phyloP scores from a whole-genome alignment of 2,888 invertebrate species.

The Polietes domitor region DNA sequence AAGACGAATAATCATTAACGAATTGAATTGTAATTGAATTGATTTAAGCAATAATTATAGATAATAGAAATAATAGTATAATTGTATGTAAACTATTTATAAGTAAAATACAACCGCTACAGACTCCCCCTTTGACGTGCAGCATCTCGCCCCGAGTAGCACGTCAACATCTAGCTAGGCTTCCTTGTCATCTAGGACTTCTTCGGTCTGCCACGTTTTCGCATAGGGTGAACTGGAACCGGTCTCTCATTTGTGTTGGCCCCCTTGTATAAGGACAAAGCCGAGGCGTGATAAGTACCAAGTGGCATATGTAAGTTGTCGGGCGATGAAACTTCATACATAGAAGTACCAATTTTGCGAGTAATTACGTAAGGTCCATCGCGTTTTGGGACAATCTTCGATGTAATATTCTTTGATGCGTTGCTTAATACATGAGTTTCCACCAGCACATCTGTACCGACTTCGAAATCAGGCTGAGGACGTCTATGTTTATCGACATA shows the following conservation, averaged over 20 bases:
- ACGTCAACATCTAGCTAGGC: constrained; percentile 25
- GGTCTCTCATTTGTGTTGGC: constrained; percentile 37
- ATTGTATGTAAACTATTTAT: too few relatives aligned
- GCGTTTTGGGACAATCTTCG: constrained; percentile 72
- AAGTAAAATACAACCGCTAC: too few relatives aligned
- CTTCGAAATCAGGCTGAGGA: constrained; percentile 60
- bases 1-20: too few relatives aligned
- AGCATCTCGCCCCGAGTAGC: constrained; percentile 19
- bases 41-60: too few relatives aligned
- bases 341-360: constrained; percentile 66
- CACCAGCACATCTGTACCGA: constrained; percentile 70
- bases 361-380: constrained; percentile 74
- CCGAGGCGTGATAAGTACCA: constrained; percentile 54
- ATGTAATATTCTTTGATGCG: constrained; percentile 61
- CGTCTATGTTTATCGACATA: constrained; percentile 64
- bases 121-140: constrained; percentile 59
- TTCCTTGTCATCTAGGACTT: constrained; percentile 19
- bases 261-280: constrained; percentile 41
- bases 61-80: too few relatives aligned
- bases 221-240: constrained; percentile 48
- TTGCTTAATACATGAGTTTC: constrained; percentile 68
- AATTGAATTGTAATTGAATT: too few relatives aligned
- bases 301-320: constrained; percentile 46
- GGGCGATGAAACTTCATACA: constrained; percentile 50
- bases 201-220: constrained; percentile 37